A percentile compares a stretch with the other conserved stretches of the same genome.
These are phyloP conservation scores for Polyommatus icarus DNA, from an alignment of 2,888 invertebrate genomes.

Conservation along the genomic window DNA sequence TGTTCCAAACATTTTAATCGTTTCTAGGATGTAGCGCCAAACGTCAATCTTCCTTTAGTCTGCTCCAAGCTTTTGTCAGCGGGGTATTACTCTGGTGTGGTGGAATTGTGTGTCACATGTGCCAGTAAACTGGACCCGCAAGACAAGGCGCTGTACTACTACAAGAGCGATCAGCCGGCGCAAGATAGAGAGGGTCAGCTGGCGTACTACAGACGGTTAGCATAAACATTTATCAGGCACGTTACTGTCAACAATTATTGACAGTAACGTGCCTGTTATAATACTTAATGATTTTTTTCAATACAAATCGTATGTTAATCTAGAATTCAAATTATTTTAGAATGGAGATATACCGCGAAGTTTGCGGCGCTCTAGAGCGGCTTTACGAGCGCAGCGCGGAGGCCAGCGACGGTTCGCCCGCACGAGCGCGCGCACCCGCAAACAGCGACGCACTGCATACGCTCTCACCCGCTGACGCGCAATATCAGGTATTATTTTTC, in stretches of 20 bases:
- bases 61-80: slow-evolving; percentile 91
- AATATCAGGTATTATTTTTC: slow-evolving; percentile 58
- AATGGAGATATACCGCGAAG: slow-evolving; percentile 93
- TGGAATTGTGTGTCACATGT: slow-evolving; percentile 92
- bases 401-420: slow-evolving; percentile 54
- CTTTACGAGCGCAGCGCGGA: slow-evolving; percentile 82
- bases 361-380: slow-evolving; percentile 88
- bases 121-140: slow-evolving; percentile 94
- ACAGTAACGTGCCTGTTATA: too few species aligned
- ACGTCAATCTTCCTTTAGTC: slow-evolving; percentile 90
- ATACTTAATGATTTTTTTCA: too few species aligned
- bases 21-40: slow-evolving; percentile 87
- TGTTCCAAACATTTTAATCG: background rate
- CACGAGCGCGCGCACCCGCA: slow-evolving; percentile 45
- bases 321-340: slow-evolving; percentile 64
- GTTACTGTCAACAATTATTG: too few species aligned
- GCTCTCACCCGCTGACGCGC: slow-evolving; percentile 69
- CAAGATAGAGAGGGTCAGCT: slow-evolving; percentile 92
- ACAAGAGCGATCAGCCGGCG: slow-evolving; percentile 89
- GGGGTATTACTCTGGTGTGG: slow-evolving; percentile 92
- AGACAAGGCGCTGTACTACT: slow-evolving; percentile 92
- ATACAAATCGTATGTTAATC: background rate
- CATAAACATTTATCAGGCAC: too few species aligned
- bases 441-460: slow-evolving; percentile 56
- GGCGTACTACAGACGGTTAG: slow-evolving; percentile 82